Evolutionary conservation across 2,797 vertebrate genomes (phyloP).

Genomic region (Sebastes nivosus): DNA sequence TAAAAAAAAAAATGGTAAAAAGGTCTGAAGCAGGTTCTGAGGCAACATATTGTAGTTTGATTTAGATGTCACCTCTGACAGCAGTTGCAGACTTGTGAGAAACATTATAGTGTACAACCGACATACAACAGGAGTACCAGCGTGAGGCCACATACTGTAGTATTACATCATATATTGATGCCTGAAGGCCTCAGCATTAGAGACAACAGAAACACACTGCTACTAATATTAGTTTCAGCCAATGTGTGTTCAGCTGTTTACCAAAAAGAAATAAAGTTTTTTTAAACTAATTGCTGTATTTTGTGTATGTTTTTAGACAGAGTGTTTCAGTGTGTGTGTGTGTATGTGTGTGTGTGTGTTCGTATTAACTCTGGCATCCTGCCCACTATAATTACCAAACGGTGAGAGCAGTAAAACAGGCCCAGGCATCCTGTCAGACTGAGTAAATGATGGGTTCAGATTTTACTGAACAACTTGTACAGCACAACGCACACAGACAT

Average conservation of each 20-base stretch:
- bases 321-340: neutral
- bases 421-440: conserved; percentile 26
- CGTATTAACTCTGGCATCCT: conserved; percentile 12
- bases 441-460: conserved; percentile 44
- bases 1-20: neutral
- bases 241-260: neutral
- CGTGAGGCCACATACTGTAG: neutral
- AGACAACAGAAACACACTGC: neutral
- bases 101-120: neutral
- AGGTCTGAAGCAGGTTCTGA: neutral
- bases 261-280: conserved; percentile 14
- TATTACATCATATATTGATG: neutral
- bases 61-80: neutral
- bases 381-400: conserved; percentile 46
- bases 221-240: neutral
- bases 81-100: neutral
- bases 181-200: neutral
- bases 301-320: neutral
- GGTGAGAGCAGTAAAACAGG: conserved; percentile 46
- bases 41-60: neutral
- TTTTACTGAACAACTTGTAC: conserved; percentile 32
- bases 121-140: neutral
- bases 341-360: neutral
- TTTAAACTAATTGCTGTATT: neutral
- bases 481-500: neutral